A percentile compares a stretch with the other conserved stretches of the same genome.
Conservation (phyloP, 2,113 vertebrate genomes). For the Onychostruthus taczanowskii region DNA sequence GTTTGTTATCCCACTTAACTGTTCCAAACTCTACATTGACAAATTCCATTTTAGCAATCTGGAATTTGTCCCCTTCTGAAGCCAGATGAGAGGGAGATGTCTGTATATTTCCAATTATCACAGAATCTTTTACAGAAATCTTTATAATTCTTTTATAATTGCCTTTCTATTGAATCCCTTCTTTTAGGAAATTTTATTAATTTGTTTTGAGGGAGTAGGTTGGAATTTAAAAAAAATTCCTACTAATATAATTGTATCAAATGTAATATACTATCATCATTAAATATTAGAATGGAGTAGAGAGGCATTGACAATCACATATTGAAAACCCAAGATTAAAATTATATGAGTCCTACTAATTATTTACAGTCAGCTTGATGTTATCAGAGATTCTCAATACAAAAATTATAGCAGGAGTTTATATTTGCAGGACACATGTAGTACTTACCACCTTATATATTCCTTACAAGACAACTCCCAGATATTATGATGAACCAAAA, state of each 20-base stretch:
- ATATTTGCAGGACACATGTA: not conserved
- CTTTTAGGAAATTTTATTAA: not conserved
- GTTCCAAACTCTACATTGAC: slow-evolving; percentile 1
- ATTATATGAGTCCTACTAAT: not conserved
- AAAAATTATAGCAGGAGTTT: not conserved
- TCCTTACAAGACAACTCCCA: not conserved
- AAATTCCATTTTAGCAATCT: not conserved
- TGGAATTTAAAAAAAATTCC: not conserved
- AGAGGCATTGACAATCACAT: not conserved
- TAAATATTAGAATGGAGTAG: not conserved
- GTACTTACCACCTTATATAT: not conserved
- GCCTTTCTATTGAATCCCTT: not conserved
- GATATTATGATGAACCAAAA: not conserved
- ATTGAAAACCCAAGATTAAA: not conserved
- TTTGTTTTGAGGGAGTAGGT: not conserved
- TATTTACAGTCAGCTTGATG: not conserved
- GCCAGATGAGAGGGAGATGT: not conserved
- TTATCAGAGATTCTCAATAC: not conserved
- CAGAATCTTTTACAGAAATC: not conserved
- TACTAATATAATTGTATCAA: not conserved
- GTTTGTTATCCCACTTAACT: not conserved
- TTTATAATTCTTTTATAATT: not conserved
- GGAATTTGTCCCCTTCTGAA: slow-evolving; percentile 17
- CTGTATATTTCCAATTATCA: not conserved
- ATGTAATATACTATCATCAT: not conserved